Evolutionary conservation across 2,113 vertebrate genomes (phyloP).

Genomic region (Candoia aspera): DNA sequence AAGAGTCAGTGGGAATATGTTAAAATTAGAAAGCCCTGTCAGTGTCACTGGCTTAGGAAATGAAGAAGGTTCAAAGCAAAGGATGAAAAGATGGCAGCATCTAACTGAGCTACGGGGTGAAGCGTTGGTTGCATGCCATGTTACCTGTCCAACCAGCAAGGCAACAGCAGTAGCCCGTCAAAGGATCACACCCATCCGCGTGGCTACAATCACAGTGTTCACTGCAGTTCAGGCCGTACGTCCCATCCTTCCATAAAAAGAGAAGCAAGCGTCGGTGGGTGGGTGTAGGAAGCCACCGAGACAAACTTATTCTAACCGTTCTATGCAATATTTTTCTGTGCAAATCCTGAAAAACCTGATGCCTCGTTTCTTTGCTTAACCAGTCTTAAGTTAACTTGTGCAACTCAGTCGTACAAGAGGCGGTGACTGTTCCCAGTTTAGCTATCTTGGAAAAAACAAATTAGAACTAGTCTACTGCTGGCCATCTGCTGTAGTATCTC

Average conservation of each 20-base stretch:
- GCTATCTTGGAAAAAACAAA: not conserved
- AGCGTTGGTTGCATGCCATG: not conserved
- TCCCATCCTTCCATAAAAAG: slow-evolving; percentile 84
- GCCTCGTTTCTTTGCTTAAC: not conserved
- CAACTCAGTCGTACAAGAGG: not conserved
- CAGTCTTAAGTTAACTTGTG: not conserved
- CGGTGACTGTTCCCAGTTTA: not conserved
- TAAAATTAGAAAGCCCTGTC: not conserved
- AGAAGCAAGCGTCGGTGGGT: slow-evolving; percentile 14
- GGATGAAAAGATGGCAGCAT: not conserved
- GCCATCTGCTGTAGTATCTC: not conserved
- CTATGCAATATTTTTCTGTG: slow-evolving; percentile 5
- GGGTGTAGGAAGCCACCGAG: not conserved
- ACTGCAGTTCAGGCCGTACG: slow-evolving; percentile 89
- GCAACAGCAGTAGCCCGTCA: slow-evolving; percentile 93
- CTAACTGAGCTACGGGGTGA: not conserved
- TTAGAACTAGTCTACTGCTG: too few relatives aligned
- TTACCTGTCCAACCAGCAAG: slow-evolving; percentile 96
- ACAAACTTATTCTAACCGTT: slow-evolving; percentile 40
- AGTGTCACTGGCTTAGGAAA: not conserved
- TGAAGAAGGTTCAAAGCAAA: not conserved
- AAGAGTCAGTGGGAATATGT: too few relatives aligned
- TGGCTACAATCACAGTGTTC: slow-evolving; percentile 93
- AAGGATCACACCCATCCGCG: slow-evolving; percentile 88
- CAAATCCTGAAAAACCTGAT: not conserved